Percentiles rank a stretch among this genome's conserved stretches.
These are phyloP conservation scores for Lindbergichthys nudifrons DNA, from an alignment of 2,797 vertebrate genomes.

Conservation along the genomic window DNA sequence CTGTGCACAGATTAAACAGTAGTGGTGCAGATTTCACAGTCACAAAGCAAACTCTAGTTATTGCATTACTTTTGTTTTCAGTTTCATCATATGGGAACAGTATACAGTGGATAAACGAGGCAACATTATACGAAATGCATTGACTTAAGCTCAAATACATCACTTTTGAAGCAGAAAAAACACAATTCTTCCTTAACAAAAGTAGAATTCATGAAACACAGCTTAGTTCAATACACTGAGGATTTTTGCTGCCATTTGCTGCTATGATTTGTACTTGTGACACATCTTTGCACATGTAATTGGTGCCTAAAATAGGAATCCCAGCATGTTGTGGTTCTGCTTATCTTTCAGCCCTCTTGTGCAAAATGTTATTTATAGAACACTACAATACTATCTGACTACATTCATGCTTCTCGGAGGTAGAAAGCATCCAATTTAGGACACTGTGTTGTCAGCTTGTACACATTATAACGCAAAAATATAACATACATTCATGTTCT, in stretches of 20 bases:
- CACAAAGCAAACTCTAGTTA: slow-evolving; percentile 40
- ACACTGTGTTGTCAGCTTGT: not conserved
- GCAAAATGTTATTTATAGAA: not conserved
- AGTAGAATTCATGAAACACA: not conserved
- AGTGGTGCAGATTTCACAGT: slow-evolving; percentile 10
- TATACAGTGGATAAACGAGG: not conserved
- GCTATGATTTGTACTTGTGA: not conserved
- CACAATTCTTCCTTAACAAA: not conserved
- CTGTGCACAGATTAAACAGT: slow-evolving; percentile 42
- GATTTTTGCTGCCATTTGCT: not conserved
- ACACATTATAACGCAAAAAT: not conserved
- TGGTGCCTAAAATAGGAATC: not conserved
- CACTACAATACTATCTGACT: not conserved
- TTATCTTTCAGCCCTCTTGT: not conserved
- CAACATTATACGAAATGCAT: not conserved
- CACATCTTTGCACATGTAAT: not conserved
- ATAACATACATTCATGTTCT: not conserved
- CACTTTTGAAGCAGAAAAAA: not conserved
- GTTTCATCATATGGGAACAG: slow-evolving; percentile 1
- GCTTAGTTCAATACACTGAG: not conserved
- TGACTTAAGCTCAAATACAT: not conserved
- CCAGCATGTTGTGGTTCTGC: accelerated
- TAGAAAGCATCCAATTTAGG: not conserved
- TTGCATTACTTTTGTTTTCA: slow-evolving; percentile 32
- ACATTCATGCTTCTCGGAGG: slow-evolving; percentile 1